Base-by-base conservation (phyloP, 1,140 invertebrate species). In the Camponotus pennsylvanicus region DNA sequence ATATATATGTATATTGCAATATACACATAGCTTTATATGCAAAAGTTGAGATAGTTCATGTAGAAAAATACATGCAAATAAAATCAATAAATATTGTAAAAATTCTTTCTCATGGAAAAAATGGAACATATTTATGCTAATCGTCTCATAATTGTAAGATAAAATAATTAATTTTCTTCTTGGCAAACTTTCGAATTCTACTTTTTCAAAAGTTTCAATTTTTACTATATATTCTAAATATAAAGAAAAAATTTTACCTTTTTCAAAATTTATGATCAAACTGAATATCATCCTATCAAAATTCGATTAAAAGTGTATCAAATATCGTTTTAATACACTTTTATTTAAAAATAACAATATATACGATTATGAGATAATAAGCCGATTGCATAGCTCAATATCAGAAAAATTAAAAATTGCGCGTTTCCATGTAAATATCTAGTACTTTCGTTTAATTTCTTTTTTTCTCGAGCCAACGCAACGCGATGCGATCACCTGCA, bases 401-500 rank as follows among this genome's bases (percentile, higher is more conserved):
- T 32, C 27, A 7, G 9, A 61, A 76, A 76, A 27, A 32, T 61
- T 76, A 34, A 27, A 61, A 27, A 15, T 37, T 55, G 9, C 8
- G 8, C 7, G 9, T 61, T 76, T 42, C 8, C 32, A 75, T 55
- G 42, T 32, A 8, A 13, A 11, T 52, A 18, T 52, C 45, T 21
- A 27, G 52, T 73, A 73, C 18, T 59, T 8, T 63, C 34, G 52
- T 2, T 21, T 21, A 21, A 40, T 40, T 9, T 7, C 21, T 27
- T 64, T 57, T 40, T 55, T 55, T 57, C 59, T 70, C 49, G 34
- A 57, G 45, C 34, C 13, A 67, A 70, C 21, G 13, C 64, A 78
- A 78, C 59, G 75, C 75, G 63, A 49, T 27, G 27, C 37, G 3
- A 40, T 80, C 66, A 80, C 78, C 78, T 80, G 78, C 37, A 80